A percentile compares a stretch with the other conserved stretches of the same genome.
phyloP scores from a whole-genome alignment of 1,140 invertebrate species.

The Ceratina calcarata region DNA sequence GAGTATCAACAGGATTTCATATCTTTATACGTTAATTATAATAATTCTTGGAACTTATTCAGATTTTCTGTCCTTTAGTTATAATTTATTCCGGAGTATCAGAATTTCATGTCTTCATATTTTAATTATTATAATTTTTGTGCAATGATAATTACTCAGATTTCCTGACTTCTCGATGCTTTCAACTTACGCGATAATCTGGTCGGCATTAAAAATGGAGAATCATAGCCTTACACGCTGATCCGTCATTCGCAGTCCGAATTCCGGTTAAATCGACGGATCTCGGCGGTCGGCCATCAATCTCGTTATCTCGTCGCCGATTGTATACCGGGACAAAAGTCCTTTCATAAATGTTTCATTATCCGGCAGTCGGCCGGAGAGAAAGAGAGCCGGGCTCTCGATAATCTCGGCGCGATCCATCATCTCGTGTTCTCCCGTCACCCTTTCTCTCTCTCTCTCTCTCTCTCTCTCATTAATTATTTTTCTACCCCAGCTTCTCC shows the following conservation, averaged over 20 bases:
- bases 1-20: no score
- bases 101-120: no score
- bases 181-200: no score
- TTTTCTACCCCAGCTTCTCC: slow-evolving; percentile 24
- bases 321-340: slow-evolving; percentile 43
- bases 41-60: no score
- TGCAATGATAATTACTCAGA: no score
- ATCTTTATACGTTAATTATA: no score
- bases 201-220: no score
- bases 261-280: neutral
- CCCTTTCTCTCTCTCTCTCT: slow-evolving; percentile 20
- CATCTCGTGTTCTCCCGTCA: slow-evolving; percentile 23
- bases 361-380: slow-evolving; percentile 38
- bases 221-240: neutral
- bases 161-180: no score
- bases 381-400: slow-evolving; percentile 29
- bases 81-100: no score
- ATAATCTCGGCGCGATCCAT: slow-evolving; percentile 60
- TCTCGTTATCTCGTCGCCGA: slow-evolving; percentile 38
- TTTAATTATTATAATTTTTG: no score
- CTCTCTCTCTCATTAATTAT: slow-evolving; percentile 55
- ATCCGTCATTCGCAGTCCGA: slow-evolving; percentile 9
- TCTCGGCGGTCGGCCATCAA: slow-evolving; percentile 20
- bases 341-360: slow-evolving; percentile 63
- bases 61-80: no score